Percentiles rank a stretch among this genome's conserved stretches.
Evolutionary conservation across 2,113 vertebrate genomes (phyloP).

Genomic region (Anguilla rostrata): DNA sequence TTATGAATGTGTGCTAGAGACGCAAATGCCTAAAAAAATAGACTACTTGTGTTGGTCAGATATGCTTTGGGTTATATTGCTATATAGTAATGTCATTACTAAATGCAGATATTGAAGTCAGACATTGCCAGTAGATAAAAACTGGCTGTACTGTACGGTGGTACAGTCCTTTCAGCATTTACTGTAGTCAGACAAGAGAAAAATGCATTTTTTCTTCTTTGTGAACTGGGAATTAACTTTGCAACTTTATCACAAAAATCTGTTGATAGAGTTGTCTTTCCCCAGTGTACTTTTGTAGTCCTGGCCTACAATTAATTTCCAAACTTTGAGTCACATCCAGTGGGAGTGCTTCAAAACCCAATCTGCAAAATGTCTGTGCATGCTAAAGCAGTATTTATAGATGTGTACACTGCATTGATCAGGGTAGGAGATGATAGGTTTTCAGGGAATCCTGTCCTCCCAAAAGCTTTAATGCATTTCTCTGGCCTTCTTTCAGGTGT

Average conservation of each 20-base stretch:
- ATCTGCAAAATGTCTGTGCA: background rate
- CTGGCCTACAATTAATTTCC: background rate
- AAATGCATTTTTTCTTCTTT: background rate
- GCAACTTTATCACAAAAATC: conserved; percentile 7
- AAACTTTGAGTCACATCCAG: background rate
- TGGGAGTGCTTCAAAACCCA: background rate
- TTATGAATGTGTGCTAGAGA: too few relatives aligned
- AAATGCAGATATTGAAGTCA: background rate
- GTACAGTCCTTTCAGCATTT: background rate
- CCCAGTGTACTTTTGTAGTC: background rate
- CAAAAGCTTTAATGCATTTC: background rate
- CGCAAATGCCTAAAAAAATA: too few relatives aligned
- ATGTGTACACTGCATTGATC: background rate
- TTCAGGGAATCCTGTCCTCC: too few relatives aligned
- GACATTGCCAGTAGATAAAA: background rate
- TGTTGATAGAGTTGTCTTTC: background rate
- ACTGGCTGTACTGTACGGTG: background rate
- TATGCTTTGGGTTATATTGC: too few relatives aligned
- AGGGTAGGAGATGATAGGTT: too few relatives aligned
- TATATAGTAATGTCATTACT: background rate
- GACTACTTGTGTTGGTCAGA: too few relatives aligned
- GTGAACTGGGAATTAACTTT: background rate
- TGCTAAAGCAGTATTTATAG: background rate
- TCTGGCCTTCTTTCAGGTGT: background rate
- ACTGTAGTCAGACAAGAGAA: background rate